Evolutionary conservation across 2,113 vertebrate genomes (phyloP).

Genomic region (Archilochus colubris): DNA sequence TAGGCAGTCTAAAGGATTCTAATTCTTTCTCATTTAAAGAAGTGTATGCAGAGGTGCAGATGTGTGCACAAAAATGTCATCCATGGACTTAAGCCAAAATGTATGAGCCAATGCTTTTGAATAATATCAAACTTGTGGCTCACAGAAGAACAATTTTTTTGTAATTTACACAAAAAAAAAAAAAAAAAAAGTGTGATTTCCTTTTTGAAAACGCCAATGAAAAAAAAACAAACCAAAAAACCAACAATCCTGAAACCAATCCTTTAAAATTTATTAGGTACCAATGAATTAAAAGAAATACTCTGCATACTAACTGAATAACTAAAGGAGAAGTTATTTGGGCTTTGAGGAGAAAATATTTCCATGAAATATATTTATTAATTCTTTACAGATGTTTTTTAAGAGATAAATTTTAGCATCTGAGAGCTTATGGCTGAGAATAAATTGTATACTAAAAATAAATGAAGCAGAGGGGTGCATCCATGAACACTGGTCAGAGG

Average conservation of each 20-base stretch:
- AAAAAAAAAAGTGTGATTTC: constrained; percentile 24
- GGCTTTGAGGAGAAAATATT: neutral
- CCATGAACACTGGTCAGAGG: neutral
- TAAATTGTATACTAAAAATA: neutral
- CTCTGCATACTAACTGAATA: neutral
- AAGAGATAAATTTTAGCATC: neutral
- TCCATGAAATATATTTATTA: neutral
- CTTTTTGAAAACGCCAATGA: neutral
- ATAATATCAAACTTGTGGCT: neutral
- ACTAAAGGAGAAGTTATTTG: neutral
- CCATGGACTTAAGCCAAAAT: neutral
- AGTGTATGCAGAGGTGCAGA: neutral
- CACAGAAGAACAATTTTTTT: neutral
- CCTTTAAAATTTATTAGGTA: neutral
- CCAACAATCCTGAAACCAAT: neutral
- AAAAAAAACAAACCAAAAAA: neutral
- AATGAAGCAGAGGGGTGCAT: neutral
- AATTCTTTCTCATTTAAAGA: neutral
- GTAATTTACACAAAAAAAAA: constrained; percentile 14
- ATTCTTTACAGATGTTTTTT: neutral
- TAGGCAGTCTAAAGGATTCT: neutral
- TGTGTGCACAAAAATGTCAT: neutral
- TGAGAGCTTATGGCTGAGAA: neutral
- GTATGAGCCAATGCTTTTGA: neutral
- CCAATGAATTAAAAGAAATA: neutral